These are phyloP conservation scores for Gymnarchus niloticus DNA, from an alignment of 2,113 vertebrate species.

Conservation along the genomic window DNA sequence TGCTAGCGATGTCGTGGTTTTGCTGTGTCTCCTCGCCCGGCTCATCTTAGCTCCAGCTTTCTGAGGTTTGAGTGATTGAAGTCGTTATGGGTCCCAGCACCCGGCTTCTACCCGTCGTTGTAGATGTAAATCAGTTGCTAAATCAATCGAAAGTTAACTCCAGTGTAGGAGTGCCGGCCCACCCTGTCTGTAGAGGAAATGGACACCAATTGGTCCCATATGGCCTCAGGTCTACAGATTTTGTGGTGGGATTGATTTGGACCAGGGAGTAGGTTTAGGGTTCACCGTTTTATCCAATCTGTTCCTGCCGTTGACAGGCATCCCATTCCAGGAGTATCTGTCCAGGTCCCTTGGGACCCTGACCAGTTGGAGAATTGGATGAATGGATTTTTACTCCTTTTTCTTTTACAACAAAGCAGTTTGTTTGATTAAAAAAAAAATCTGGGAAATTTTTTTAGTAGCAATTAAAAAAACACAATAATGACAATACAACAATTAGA, in stretches of 20 bases:
- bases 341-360: neutral
- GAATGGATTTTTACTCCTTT: neutral
- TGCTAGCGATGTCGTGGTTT: neutral
- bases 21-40: neutral
- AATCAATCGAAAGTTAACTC: neutral
- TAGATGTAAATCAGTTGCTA: neutral
- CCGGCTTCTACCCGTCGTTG: neutral
- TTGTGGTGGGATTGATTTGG: neutral
- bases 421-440: too few species aligned
- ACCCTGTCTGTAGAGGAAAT: neutral
- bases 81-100: neutral
- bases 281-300: too few species aligned
- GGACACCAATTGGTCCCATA: neutral
- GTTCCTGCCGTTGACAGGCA: too few species aligned
- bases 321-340: neutral
- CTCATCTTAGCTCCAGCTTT: neutral
- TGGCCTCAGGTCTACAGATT: neutral
- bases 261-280: neutral
- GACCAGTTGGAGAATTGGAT: neutral
- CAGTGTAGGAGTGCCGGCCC: neutral
- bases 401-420: too few species aligned
- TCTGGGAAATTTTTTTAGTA: too few species aligned
- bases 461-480: too few species aligned
- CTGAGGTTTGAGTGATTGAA: neutral
- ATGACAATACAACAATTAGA: too few species aligned